A percentile compares a stretch with the other conserved stretches of the same genome.
These are phyloP conservation scores for Tetramorium alpestre DNA, from an alignment of 1,140 invertebrate species.

Conservation along the genomic window DNA sequence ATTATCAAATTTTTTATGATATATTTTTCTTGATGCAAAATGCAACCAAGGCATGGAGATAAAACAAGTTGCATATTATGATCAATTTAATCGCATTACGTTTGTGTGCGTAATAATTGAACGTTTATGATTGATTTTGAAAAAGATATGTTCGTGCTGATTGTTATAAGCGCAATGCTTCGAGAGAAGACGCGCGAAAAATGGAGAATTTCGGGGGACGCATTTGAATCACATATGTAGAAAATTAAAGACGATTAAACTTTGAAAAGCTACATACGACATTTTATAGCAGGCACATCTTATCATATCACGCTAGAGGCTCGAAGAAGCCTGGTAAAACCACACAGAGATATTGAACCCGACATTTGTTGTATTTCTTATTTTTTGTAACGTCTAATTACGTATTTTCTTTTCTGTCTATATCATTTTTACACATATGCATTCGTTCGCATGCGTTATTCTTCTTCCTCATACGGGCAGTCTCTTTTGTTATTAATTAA, in stretches of 20 bases:
- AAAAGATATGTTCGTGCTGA: conserved; percentile 21
- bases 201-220: conserved; percentile 62
- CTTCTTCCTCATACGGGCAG: conserved; percentile 24
- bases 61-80: not conserved
- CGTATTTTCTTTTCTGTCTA: conserved; percentile 37
- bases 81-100: not conserved
- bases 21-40: not conserved
- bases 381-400: conserved; percentile 64
- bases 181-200: conserved; percentile 64
- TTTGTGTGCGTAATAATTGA: not conserved
- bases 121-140: not conserved
- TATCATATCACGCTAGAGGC: conserved; percentile 86
- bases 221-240: conserved; percentile 68
- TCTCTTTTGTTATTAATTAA: conserved; percentile 56
- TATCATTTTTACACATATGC: conserved; percentile 5
- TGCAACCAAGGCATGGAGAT: not conserved
- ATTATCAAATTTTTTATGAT: not conserved
- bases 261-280: conserved; percentile 81
- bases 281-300: conserved; percentile 85
- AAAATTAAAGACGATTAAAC: conserved; percentile 83
- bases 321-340: conserved; percentile 77
- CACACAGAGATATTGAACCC: conserved; percentile 75
- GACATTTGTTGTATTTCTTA: conserved; percentile 69
- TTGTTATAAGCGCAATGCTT: not conserved
- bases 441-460: conserved; percentile 19